Conservation (phyloP, 2,888 invertebrate species). For the Pseudococcus viburni region DNA sequence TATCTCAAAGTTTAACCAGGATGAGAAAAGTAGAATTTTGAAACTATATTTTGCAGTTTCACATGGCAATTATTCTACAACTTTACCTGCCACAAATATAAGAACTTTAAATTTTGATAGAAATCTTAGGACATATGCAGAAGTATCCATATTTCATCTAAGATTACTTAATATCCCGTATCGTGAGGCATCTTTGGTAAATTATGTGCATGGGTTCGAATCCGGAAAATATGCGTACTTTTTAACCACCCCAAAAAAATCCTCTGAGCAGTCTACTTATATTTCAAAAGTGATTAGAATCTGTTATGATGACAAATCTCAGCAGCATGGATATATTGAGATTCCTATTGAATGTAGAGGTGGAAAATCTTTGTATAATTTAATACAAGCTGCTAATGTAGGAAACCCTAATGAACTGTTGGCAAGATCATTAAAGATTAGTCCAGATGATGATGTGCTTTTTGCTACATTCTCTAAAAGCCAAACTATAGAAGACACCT, state of each 20-base stretch:
- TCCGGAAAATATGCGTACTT: slow-evolving; percentile 97
- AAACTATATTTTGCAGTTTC: no score
- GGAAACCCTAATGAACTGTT: slow-evolving; percentile 94
- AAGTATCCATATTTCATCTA: no score
- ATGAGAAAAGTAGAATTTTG: no score
- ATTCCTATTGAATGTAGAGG: slow-evolving; percentile 92
- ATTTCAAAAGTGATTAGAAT: slow-evolving; percentile 84
- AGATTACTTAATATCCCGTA: slow-evolving; percentile 78
- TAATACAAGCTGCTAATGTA: slow-evolving; percentile 94
- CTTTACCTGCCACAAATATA: no score
- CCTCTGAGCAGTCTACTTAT: slow-evolving; percentile 81
- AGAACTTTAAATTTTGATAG: no score
- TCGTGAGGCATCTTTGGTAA: slow-evolving; percentile 90
- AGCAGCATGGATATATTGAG: slow-evolving; percentile 96
- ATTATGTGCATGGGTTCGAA: slow-evolving; percentile 96
- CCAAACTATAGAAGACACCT: slow-evolving; percentile 70
- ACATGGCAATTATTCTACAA: no score
- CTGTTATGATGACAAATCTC: slow-evolving; percentile 91
- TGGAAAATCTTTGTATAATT: slow-evolving; percentile 79
- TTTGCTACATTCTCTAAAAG: slow-evolving; percentile 94
- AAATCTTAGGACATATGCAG: no score
- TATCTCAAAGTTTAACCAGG: no score
- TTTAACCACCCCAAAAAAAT: slow-evolving; percentile 89
- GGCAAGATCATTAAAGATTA: slow-evolving; percentile 90
- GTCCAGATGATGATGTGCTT: slow-evolving; percentile 93